A percentile compares a stretch with the other conserved stretches of the same genome.
Evolutionary conservation across 2,797 vertebrate genomes (phyloP).

Genomic region (Chrysocyon brachyurus): DNA sequence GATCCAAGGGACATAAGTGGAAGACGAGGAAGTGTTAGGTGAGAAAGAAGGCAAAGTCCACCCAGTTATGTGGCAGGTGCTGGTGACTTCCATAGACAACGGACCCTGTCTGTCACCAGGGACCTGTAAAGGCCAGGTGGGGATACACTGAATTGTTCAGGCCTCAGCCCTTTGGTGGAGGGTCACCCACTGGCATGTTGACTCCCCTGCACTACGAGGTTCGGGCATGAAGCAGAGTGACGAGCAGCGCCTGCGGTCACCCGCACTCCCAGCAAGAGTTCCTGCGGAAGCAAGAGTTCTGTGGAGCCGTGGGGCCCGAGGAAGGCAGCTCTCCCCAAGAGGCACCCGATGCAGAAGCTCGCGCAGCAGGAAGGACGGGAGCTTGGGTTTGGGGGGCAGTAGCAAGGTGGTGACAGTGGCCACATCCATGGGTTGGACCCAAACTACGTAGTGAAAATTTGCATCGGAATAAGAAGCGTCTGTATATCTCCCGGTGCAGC

Average conservation of each 20-base stretch:
- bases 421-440: neutral
- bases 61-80: neutral
- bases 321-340: neutral
- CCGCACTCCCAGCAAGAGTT: neutral
- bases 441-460: neutral
- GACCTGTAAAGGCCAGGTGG: neutral
- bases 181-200: neutral
- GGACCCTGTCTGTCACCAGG: neutral
- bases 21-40: neutral
- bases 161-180: neutral
- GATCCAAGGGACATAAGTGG: neutral
- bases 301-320: neutral
- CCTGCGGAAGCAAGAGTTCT: neutral
- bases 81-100: neutral
- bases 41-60: neutral
- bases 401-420: neutral
- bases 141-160: neutral
- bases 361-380: neutral
- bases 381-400: neutral
- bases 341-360: neutral
- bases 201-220: neutral
- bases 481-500: neutral
- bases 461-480: neutral
- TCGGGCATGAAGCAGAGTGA: neutral
- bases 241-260: neutral